Percentiles rank a stretch among this genome's conserved stretches.
These are phyloP conservation scores for Digitonthophagus gazella DNA, from an alignment of 2,888 invertebrate species.

Conservation along the genomic window DNA sequence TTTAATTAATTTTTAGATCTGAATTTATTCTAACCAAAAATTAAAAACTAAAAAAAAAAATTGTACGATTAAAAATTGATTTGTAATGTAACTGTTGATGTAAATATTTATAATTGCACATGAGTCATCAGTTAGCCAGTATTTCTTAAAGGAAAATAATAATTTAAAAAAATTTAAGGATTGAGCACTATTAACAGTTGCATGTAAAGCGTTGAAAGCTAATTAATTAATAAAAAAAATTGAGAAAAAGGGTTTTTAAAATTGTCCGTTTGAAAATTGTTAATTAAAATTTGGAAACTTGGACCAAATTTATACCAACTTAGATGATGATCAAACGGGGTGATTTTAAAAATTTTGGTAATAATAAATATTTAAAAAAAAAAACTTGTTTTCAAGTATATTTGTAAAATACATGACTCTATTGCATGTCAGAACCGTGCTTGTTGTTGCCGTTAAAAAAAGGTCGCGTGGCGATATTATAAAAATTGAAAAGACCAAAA, in stretches of 20 bases:
- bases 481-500: conserved; percentile 37
- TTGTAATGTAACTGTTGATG: conserved; percentile 24
- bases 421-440: conserved; percentile 47
- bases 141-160: conserved; percentile 9
- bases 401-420: conserved; percentile 39
- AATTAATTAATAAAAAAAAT: background rate
- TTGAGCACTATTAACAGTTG: conserved; percentile 20
- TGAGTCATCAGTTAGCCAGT: conserved; percentile 19
- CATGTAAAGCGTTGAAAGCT: conserved; percentile 19
- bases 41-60: conserved; percentile 1
- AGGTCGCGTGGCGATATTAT: conserved; percentile 36
- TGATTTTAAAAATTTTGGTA: conserved; percentile 1
- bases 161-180: background rate
- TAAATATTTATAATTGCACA: conserved; percentile 21
- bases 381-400: conserved; percentile 34
- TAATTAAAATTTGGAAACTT: conserved; percentile 16
- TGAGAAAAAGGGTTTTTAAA: background rate
- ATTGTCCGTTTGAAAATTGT: background rate
- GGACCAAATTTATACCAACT: conserved; percentile 28
- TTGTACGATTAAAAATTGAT: conserved; percentile 11
- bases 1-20: conserved; percentile 16
- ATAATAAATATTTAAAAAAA: conserved; percentile 22
- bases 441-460: conserved; percentile 47
- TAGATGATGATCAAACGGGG: conserved; percentile 17
- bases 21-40: conserved; percentile 6